These are phyloP conservation scores for Oreochromis mossambicus DNA, from an alignment of 2,797 vertebrate genomes.

Conservation along the genomic window DNA sequence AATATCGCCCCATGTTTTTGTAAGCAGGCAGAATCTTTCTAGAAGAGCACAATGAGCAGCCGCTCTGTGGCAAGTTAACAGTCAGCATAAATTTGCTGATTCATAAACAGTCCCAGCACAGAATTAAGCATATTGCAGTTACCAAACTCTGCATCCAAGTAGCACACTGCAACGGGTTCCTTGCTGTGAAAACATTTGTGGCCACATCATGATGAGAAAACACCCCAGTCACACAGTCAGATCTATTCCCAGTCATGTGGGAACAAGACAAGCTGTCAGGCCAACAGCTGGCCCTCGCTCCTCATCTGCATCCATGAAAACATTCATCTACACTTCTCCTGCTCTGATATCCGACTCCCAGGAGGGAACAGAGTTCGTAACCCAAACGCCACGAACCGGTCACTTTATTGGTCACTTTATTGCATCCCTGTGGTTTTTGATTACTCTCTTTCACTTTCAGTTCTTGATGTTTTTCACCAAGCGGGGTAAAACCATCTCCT, in stretches of 20 bases:
- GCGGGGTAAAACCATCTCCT: neutral
- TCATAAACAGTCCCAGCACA: neutral
- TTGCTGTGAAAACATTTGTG: neutral
- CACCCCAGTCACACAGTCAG: slow-evolving; percentile 44
- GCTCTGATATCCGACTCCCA: slow-evolving; percentile 33
- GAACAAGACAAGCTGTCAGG: slow-evolving; percentile 61
- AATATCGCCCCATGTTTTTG: neutral
- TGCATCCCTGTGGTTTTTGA: slow-evolving; percentile 15
- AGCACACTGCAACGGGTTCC: neutral
- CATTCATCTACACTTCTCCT: slow-evolving; percentile 8
- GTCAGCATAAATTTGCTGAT: neutral
- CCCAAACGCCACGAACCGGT: neutral
- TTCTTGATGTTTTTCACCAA: slow-evolving; percentile 40
- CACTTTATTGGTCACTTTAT: slow-evolving; percentile 33
- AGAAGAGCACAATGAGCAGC: neutral
- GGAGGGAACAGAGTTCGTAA: slow-evolving; percentile 21
- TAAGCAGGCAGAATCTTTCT: neutral
- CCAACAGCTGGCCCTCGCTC: slow-evolving; percentile 55
- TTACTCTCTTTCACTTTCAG: slow-evolving; percentile 30
- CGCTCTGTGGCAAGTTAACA: neutral
- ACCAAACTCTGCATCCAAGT: neutral
- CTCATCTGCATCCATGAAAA: slow-evolving; percentile 20
- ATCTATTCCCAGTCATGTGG: slow-evolving; percentile 62
- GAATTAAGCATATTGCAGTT: neutral
- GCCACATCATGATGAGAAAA: slow-evolving; percentile 14